A percentile compares a stretch with the other conserved stretches of the same genome.
phyloP scores from a whole-genome alignment of 2,113 vertebrate genomes.

The Pycnonotus jocosus region DNA sequence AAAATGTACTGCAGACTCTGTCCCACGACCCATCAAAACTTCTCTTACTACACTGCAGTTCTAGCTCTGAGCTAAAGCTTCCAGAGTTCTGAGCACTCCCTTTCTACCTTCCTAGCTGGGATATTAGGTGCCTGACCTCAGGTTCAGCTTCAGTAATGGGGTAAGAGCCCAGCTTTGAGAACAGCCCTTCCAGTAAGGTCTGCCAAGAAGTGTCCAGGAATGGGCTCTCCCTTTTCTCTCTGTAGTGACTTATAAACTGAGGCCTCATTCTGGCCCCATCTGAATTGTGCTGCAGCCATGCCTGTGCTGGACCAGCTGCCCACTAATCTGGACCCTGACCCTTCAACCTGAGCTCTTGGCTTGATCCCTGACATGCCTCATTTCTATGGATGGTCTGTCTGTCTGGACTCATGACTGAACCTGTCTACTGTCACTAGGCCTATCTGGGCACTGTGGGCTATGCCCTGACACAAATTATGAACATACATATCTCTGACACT shows the following conservation, averaged over 20 bases:
- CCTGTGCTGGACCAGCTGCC: not conserved
- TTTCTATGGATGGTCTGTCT: not conserved
- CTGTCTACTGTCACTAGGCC: not conserved
- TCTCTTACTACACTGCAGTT: not conserved
- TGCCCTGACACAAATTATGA: not conserved
- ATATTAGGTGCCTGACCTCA: not conserved
- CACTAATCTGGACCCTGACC: not conserved
- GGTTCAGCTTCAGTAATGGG: not conserved
- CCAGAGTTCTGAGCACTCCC: not conserved
- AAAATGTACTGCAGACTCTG: not conserved
- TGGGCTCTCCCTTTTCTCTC: not conserved
- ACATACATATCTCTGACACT: fast-evolving
- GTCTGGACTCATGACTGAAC: not conserved
- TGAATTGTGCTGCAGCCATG: not conserved
- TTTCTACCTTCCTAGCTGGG: not conserved
- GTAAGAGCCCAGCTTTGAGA: not conserved
- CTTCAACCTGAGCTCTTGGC: not conserved
- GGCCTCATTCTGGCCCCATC: not conserved
- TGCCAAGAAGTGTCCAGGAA: not conserved
- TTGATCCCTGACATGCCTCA: not conserved
- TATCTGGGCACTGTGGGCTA: fast-evolving
- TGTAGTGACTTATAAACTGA: not conserved
- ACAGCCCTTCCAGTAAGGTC: not conserved
- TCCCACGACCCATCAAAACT: not conserved
- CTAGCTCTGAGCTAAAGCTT: not conserved